These are phyloP conservation scores for Plodia interpunctella DNA, from an alignment of 1,140 invertebrate genomes.

Conservation along the genomic window DNA sequence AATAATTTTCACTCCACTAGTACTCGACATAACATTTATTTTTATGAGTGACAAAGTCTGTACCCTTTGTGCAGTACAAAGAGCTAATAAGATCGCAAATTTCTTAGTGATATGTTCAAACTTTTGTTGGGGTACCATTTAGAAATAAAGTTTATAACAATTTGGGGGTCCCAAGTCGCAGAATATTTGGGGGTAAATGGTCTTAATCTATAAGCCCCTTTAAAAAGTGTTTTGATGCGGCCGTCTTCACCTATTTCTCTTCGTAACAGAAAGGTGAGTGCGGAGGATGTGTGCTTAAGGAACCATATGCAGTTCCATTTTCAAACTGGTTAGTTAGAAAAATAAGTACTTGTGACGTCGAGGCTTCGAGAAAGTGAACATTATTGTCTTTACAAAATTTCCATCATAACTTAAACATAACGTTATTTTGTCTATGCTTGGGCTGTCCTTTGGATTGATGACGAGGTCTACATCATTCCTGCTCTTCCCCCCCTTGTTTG, in stretches of 20 bases:
- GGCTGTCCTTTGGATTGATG: slow-evolving; percentile 27
- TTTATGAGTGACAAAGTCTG: slow-evolving; percentile 25
- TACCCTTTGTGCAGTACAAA: slow-evolving; percentile 37
- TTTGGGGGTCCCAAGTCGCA: slow-evolving; percentile 24
- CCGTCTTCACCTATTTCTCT: slow-evolving; percentile 4
- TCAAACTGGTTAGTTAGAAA: background rate
- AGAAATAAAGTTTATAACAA: slow-evolving; percentile 23
- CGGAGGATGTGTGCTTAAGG: background rate
- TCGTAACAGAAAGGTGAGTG: background rate
- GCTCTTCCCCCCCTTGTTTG: slow-evolving; percentile 29
- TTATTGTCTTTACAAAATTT: slow-evolving; percentile 34
- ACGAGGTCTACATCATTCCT: slow-evolving; percentile 27
- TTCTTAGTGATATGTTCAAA: slow-evolving; percentile 27
- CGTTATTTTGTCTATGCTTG: slow-evolving; percentile 41
- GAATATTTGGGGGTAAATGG: slow-evolving; percentile 21
- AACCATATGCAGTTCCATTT: background rate
- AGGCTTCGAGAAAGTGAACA: slow-evolving; percentile 15
- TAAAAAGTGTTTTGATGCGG: slow-evolving; percentile 15
- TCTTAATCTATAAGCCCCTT: slow-evolving; percentile 20
- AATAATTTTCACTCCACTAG: slow-evolving; percentile 13
- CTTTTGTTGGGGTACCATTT: slow-evolving; percentile 20
- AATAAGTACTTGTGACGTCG: background rate
- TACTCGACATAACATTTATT: slow-evolving; percentile 11
- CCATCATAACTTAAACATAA: slow-evolving; percentile 40
- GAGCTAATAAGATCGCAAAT: slow-evolving; percentile 23